Conservation (phyloP, 2,888 invertebrate genomes). For the Hedychridium roseum region DNA sequence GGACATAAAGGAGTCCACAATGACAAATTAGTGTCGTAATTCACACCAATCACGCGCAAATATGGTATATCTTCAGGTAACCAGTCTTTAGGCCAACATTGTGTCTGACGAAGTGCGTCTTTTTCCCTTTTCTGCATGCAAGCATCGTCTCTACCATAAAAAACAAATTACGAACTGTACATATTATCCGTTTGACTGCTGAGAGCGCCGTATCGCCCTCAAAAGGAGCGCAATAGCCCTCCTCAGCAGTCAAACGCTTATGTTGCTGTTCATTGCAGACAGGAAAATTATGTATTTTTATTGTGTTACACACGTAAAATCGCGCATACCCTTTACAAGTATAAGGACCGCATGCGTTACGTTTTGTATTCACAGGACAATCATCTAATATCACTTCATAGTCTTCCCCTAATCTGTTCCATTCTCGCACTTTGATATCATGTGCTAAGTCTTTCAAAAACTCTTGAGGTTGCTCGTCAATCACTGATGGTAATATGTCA, state of each 20-base stretch:
- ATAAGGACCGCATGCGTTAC: conserved; percentile 62
- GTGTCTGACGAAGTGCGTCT: conserved; percentile 66
- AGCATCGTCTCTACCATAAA: conserved; percentile 40
- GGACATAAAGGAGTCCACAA: conserved; percentile 82
- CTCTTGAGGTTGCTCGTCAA: conserved; percentile 56
- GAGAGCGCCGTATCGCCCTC: no score
- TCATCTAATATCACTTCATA: conserved; percentile 74
- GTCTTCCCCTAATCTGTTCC: conserved; percentile 68
- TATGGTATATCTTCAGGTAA: conserved; percentile 80
- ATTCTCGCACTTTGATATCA: conserved; percentile 67
- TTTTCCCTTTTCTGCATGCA: conserved; percentile 41
- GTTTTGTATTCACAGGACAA: conserved; percentile 69
- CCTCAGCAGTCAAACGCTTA: no score
- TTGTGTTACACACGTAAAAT: no score
- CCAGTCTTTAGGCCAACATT: conserved; percentile 97
- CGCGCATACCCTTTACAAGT: conserved; percentile 65
- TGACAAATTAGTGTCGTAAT: conserved; percentile 86
- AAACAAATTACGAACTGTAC: conserved; percentile 1
- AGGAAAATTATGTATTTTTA: no score
- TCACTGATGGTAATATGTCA: conserved; percentile 35
- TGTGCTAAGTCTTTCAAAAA: conserved; percentile 66
- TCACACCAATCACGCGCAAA: conserved; percentile 82
- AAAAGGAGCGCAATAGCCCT: no score
- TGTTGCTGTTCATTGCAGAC: no score
- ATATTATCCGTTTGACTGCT: conserved; percentile 1